Evolutionary conservation across 2,888 invertebrate species (phyloP), one percentile per base, ranked within the genome.

Genomic region (Brachylomia viminalis): DNA sequence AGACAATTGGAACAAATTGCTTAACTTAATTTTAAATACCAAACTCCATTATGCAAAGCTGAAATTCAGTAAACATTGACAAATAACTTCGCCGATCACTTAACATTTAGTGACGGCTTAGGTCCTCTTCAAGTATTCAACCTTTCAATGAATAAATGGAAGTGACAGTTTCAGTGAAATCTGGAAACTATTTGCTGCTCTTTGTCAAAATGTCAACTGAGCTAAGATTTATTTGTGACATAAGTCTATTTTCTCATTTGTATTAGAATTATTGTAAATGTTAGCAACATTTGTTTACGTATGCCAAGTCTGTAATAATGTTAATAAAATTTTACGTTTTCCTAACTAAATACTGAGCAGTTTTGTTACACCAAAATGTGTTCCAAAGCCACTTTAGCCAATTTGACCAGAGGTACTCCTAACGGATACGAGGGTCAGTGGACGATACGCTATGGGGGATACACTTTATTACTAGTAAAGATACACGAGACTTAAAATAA

Each of bases 71-170:
- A 30, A 75, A 61, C 54, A 61, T 71, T 77, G 72, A 85, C 72
- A 69, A 84, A 76, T 68, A 65, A 54, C 61, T 74, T 65, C 10
- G 62, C 66, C 38, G 47, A 64, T 61, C 61, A 80, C 58, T 65
- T 79, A 68, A 61, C 72, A 66, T 72, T 82, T 30, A 64, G 23
- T 52, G 23, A 81, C 49, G 61, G 71, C 42, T 75, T 76, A 49
- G 64, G 68, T 56, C 47, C 20, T 38, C 17, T 72, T 58, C 49
- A 47, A 75, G 64, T 30, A 49, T n/a, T 58, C 15, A 52, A 67
- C 62, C 58, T 58, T 71, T 65, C 54, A 77, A 54, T 45, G 38
- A 72, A 73, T 68, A 58, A 71, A 75, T 72, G 45, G 52, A 20
- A 74, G 61, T 64, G 69, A 64, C 75, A 72, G 56, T 58, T 72